Base-by-base conservation (phyloP, 1,140 invertebrate genomes). In the Apis florea region DNA sequence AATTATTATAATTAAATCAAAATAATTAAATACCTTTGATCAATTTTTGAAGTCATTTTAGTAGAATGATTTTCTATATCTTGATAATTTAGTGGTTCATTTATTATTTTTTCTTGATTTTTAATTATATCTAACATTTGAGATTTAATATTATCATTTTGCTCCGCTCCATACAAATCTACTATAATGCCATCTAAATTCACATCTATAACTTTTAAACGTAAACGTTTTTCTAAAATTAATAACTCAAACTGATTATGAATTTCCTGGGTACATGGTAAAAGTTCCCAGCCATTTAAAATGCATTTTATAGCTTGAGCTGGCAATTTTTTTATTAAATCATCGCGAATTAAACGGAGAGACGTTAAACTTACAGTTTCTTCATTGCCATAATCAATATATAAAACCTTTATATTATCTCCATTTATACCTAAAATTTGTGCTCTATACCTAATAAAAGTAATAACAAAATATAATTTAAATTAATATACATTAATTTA, bases 291-390 rank as follows among this genome's bases (percentile, higher is more conserved):
- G 40, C 94, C 95, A 79, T 93, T 94, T 4, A 97, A 90, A 49
- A 95, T 94, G 93, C 97, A 98, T 89, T 95, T 95, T 84, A 98
- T 94, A 0, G 97, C 97, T 92, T 97, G 97, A 1, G 96, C 95
- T 51, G 95, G 95, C 64, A 97, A 91, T 66, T 92, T 91, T 40
- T 92, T 93, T 15, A 97, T 90, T 75, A 97, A 94, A 77, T 96
- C 95, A 13, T 95, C 93, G 47, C 94, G 94, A 19, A 97, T 96
- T 10, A 92, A 92, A 82, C 95, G 95, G 19, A 97, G 90, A 47
- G 95, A 90, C 24, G 93, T 91, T 0, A 94, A 87, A 17, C 94
- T 64, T 0, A 97, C 91, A 47, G 90, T 93, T 91, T 97, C 96
- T 49, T 94, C 94, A 90, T 97, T 97, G 15, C 97, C 97, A 92